Base-by-base conservation (phyloP, 1,140 invertebrate genomes). In the Scaptomyza hsui region DNA sequence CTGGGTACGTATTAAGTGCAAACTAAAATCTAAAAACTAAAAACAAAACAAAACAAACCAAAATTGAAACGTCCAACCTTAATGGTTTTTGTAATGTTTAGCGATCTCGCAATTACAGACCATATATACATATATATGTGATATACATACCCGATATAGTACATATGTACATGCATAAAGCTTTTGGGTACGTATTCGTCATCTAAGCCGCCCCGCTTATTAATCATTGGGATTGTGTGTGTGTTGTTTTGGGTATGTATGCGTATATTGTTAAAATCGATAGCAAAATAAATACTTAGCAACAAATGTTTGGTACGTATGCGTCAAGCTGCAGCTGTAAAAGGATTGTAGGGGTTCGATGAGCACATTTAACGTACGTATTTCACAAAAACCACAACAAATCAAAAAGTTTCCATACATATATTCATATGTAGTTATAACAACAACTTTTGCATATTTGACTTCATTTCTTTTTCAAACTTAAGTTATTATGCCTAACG, bases 1-100 rank as follows among this genome's bases (percentile, higher is more conserved):
- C 62, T 69, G 60, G 81, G 80, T 85, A 86, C 59, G 80, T 85
- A 86, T 85, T 68, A 53, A 78, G 79, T 83, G 76, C 49, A 56
- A 55, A 64, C 19, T 65, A 64, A 65, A 68, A n/a, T n/a, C n/a
- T n/a, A n/a, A n/a, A n/a, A n/a, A n/a, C n/a, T n/a, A n/a, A n/a
- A n/a, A n/a, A n/a, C n/a, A n/a, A n/a, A 63, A 72, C n/a, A 53
- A 60, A 18, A 62, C 16, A 68, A 45, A 61, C 15, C 15, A 65
- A 51, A 37, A 37, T 37, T 19, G 12, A 18, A 64, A 64, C 47
- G 52, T 70, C 67, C 24, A 42, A 21, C 26, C 48, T 39, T 37
- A 4, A 62, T 41, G 19, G 41, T 19, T 55, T 45, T 57, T 39
- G 15, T 7, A 41, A 70, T 37, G 32, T 37, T 52, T 81, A 82